Evolutionary conservation across 2,888 invertebrate genomes (phyloP).

Genomic region (Horisme vitalbata): DNA sequence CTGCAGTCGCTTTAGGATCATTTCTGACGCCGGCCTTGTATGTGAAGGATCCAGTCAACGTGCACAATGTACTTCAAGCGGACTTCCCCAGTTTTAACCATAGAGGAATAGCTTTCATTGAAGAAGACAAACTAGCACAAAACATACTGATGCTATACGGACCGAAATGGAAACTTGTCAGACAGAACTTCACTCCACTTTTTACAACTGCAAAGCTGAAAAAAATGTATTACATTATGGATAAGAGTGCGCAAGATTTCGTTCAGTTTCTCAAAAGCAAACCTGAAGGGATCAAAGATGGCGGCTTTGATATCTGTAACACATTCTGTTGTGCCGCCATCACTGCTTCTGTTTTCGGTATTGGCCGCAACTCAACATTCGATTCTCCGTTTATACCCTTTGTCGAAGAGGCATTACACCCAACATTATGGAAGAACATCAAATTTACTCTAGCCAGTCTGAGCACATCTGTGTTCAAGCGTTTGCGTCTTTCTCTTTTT

Average conservation of each 20-base stretch:
- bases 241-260: slow-evolving; percentile 57
- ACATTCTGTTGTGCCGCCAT: slow-evolving; percentile 54
- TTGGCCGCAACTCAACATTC: slow-evolving; percentile 53
- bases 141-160: slow-evolving; percentile 51
- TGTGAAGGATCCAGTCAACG: slow-evolving; percentile 46
- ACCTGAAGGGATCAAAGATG: slow-evolving; percentile 39
- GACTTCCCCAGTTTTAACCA: slow-evolving; percentile 52
- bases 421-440: slow-evolving; percentile 37
- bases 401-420: slow-evolving; percentile 35
- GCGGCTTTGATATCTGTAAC: slow-evolving; percentile 42
- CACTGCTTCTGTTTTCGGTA: slow-evolving; percentile 62
- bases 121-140: slow-evolving; percentile 48
- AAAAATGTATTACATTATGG: slow-evolving; percentile 62
- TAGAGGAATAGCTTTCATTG: slow-evolving; percentile 45
- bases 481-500: slow-evolving; percentile 48
- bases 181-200: slow-evolving; percentile 58
- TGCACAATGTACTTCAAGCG: slow-evolving; percentile 45
- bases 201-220: slow-evolving; percentile 63
- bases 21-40: slow-evolving; percentile 40
- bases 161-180: slow-evolving; percentile 58
- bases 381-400: slow-evolving; percentile 56
- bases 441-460: slow-evolving; percentile 40
- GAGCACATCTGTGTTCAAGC: slow-evolving; percentile 37
- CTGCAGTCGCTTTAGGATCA: slow-evolving; percentile 51
- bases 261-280: slow-evolving; percentile 46